A percentile compares a stretch with the other conserved stretches of the same genome.
These are phyloP conservation scores for Sebastes miniatus DNA, from an alignment of 2,797 vertebrate species.

Conservation along the genomic window DNA sequence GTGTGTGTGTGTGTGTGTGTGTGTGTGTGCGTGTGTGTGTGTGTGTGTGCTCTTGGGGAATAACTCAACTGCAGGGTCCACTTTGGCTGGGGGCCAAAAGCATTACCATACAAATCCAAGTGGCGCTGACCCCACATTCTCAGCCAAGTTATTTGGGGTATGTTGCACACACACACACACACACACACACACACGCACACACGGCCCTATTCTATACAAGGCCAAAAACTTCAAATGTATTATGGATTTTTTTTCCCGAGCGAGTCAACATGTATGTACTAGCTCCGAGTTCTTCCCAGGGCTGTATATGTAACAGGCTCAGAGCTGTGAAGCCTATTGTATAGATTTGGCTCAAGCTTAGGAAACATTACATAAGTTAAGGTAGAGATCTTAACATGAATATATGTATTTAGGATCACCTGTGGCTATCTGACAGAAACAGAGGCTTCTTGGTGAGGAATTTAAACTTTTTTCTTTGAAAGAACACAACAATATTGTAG, in stretches of 20 bases:
- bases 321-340: slow-evolving; percentile 33
- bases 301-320: slow-evolving; percentile 20
- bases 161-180: slow-evolving; percentile 11
- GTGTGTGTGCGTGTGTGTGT: slow-evolving; percentile 22
- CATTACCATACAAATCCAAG: slow-evolving; percentile 72
- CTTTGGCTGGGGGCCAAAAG: slow-evolving; percentile 63
- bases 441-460: not conserved
- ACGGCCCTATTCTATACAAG: slow-evolving; percentile 23
- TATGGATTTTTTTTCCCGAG: slow-evolving; percentile 26
- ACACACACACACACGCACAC: not conserved
- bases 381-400: slow-evolving; percentile 6
- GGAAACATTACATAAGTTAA: slow-evolving; percentile 45
- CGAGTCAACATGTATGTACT: slow-evolving; percentile 53
- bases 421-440: not conserved
- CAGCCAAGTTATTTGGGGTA: slow-evolving; percentile 53
- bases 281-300: slow-evolving; percentile 46
- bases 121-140: slow-evolving; percentile 46
- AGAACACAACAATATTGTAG: not conserved
- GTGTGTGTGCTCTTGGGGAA: slow-evolving; percentile 25
- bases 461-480: not conserved
- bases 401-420: not conserved
- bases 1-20: slow-evolving; percentile 19
- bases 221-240: slow-evolving; percentile 36
- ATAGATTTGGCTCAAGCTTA: slow-evolving; percentile 25
- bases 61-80: slow-evolving; percentile 60